These are phyloP conservation scores for Dasypus novemcinctus DNA, from an alignment of 2,113 vertebrate genomes.

Conservation along the genomic window DNA sequence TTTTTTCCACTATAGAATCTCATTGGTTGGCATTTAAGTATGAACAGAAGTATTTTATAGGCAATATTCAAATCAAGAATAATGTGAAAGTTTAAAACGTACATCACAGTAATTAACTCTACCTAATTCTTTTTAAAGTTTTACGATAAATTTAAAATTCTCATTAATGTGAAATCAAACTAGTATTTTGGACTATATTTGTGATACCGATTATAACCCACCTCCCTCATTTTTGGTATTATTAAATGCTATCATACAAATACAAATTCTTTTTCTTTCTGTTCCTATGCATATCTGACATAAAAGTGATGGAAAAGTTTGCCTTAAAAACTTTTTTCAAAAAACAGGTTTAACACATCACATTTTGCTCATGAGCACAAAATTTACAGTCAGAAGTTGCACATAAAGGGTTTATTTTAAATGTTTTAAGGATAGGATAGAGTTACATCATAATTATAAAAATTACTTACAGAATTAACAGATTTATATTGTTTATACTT, in stretches of 20 bases:
- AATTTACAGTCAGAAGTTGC: constrained; percentile 86
- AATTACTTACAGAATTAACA: too few species aligned
- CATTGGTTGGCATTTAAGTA: background rate
- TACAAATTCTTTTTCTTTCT: background rate
- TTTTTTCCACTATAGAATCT: background rate
- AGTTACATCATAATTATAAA: too few species aligned
- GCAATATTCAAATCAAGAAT: constrained; percentile 50
- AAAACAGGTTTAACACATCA: constrained; percentile 67
- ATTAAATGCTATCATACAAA: background rate
- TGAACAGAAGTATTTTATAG: constrained; percentile 8
- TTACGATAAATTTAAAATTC: constrained; percentile 30
- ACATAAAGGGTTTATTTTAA: constrained; percentile 93
- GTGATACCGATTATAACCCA: background rate
- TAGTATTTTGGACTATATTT: background rate
- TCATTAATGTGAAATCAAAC: constrained; percentile 5
- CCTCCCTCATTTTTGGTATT: background rate
- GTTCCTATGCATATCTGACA: constrained; percentile 35
- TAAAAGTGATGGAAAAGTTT: constrained; percentile 27
- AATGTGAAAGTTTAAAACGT: constrained; percentile 4
- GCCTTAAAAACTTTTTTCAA: constrained; percentile 61
- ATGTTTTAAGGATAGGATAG: too few species aligned
- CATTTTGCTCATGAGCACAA: constrained; percentile 82
- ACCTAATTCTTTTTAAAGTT: constrained; percentile 24
- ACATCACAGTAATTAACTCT: background rate
- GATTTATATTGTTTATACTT: too few species aligned